A percentile compares a stretch with the other conserved stretches of the same genome.
These are phyloP conservation scores for Popillia japonica DNA, from an alignment of 1,140 invertebrate genomes.

Conservation along the genomic window DNA sequence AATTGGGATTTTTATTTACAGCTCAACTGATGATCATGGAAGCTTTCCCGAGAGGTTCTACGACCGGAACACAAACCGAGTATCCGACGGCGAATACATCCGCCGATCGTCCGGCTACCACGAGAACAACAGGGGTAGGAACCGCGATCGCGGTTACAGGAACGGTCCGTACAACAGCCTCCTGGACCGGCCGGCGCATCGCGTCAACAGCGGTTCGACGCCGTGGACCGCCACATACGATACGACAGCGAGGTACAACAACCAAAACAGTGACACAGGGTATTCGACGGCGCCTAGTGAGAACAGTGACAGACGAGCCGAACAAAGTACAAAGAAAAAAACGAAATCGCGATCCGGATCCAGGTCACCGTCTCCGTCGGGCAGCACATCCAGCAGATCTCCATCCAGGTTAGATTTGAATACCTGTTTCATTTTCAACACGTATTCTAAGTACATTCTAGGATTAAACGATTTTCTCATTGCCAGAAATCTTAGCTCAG, in stretches of 20 bases:
- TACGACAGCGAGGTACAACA: slow-evolving; percentile 46
- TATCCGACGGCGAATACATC: slow-evolving; percentile 54
- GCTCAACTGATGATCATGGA: slow-evolving; percentile 63
- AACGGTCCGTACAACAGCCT: slow-evolving; percentile 63
- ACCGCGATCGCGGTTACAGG: slow-evolving; percentile 60
- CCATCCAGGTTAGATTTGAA: too few relatives aligned
- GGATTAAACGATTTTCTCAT: too few relatives aligned
- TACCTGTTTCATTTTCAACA: too few relatives aligned
- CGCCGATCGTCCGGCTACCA: slow-evolving; percentile 58
- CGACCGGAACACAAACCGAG: slow-evolving; percentile 60
- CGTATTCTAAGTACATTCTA: too few relatives aligned
- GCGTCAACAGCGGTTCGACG: slow-evolving; percentile 60
- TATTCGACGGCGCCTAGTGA: slow-evolving; percentile 56
- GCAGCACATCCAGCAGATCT: slow-evolving; percentile 63
- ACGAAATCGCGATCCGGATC: slow-evolving; percentile 64
- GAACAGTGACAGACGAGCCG: slow-evolving; percentile 55
- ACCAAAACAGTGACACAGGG: slow-evolving; percentile 57
- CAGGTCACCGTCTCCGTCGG: slow-evolving; percentile 61
- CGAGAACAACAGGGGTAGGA: slow-evolving; percentile 52
- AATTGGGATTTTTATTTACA: slow-evolving; percentile 52
- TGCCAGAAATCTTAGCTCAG: too few relatives aligned
- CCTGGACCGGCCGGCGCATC: slow-evolving; percentile 61
- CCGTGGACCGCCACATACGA: slow-evolving; percentile 49
- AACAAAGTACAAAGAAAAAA: slow-evolving; percentile 58
- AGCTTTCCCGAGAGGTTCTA: slow-evolving; percentile 59